A percentile compares a stretch with the other conserved stretches of the same genome.
These are phyloP conservation scores for Chorisops tibialis DNA, from an alignment of 2,888 invertebrate genomes.

Conservation along the genomic window DNA sequence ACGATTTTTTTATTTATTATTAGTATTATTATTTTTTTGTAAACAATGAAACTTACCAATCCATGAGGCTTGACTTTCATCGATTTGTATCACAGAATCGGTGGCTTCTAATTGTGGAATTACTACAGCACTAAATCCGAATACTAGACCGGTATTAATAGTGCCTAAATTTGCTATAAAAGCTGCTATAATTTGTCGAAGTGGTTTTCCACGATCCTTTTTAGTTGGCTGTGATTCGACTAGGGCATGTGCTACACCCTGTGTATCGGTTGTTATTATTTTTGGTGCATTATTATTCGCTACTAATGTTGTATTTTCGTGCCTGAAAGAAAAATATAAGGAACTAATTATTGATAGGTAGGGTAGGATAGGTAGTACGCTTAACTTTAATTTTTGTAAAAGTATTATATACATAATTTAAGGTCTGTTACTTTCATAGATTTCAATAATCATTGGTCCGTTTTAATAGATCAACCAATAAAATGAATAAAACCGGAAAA, in stretches of 20 bases:
- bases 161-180: conserved; percentile 65
- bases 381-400: no score
- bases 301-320: conserved; percentile 10
- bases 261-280: conserved; percentile 1
- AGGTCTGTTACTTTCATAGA: no score
- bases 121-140: conserved; percentile 66
- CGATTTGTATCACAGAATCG: conserved; percentile 56
- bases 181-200: conserved; percentile 60
- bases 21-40: no score
- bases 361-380: no score
- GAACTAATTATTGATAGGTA: background rate
- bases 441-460: no score
- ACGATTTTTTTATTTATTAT: no score
- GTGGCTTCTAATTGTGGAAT: conserved; percentile 59
- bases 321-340: conserved; percentile 7
- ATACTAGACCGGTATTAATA: conserved; percentile 67
- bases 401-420: no score
- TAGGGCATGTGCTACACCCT: background rate
- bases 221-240: conserved; percentile 14
- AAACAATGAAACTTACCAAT: conserved; percentile 55
- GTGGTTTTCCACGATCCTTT: conserved; percentile 51
- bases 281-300: conserved; percentile 10
- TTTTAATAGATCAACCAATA: no score
- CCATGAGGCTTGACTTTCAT: conserved; percentile 62
- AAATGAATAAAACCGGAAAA: no score